phyloP scores from a whole-genome alignment of 2,888 invertebrate species.

The Acronicta leporina region DNA sequence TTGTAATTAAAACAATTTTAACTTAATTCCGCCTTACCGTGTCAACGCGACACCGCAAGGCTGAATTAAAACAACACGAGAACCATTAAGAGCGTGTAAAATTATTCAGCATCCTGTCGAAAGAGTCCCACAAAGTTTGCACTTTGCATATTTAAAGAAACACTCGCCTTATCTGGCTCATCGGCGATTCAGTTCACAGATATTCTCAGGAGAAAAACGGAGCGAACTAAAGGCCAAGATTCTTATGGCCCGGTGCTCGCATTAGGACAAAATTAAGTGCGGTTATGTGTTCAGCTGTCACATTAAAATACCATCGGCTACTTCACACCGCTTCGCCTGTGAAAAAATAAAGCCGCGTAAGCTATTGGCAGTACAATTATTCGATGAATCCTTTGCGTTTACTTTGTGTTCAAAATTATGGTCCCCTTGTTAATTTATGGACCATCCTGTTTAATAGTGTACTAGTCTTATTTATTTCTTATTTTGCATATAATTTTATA shows the following conservation, averaged over 20 bases:
- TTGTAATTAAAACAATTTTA: slow-evolving; percentile 57
- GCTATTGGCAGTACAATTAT: slow-evolving; percentile 81
- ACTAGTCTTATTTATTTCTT: slow-evolving; percentile 33
- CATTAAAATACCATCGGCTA: slow-evolving; percentile 86
- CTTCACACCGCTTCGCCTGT: slow-evolving; percentile 73
- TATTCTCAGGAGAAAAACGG: slow-evolving; percentile 80
- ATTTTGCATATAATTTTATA: slow-evolving; percentile 19
- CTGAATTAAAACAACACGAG: slow-evolving; percentile 83
- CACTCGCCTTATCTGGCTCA: slow-evolving; percentile 85
- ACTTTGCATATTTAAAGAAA: slow-evolving; percentile 88
- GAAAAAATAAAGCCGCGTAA: slow-evolving; percentile 75
- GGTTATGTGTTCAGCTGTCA: slow-evolving; percentile 86
- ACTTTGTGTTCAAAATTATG: slow-evolving; percentile 67
- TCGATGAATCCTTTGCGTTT: slow-evolving; percentile 74
- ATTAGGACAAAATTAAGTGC: slow-evolving; percentile 89
- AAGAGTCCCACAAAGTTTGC: slow-evolving; percentile 83
- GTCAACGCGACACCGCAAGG: slow-evolving; percentile 72
- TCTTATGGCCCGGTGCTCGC: slow-evolving; percentile 77
- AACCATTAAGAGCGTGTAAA: slow-evolving; percentile 87
- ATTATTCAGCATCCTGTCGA: slow-evolving; percentile 86
- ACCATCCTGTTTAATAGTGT: slow-evolving; percentile 32
- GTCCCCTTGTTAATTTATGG: slow-evolving; percentile 67
- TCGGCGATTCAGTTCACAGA: slow-evolving; percentile 84
- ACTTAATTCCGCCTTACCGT: slow-evolving; percentile 69
- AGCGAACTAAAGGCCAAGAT: slow-evolving; percentile 73